Base-by-base conservation (phyloP, 1,140 invertebrate species). In the Drosophila setifemur region DNA sequence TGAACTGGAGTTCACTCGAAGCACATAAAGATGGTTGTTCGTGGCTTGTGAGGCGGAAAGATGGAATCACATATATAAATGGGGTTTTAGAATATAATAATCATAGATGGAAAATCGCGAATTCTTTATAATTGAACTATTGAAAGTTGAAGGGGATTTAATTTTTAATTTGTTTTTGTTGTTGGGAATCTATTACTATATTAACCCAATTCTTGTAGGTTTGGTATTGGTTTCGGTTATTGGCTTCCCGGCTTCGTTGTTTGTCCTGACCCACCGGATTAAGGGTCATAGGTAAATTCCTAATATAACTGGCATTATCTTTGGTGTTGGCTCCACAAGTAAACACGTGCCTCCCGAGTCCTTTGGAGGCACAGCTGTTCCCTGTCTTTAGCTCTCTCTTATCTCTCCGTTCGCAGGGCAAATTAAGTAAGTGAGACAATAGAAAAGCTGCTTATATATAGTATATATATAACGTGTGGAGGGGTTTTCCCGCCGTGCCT, bases 371-470 rank as follows among this genome's bases (percentile, higher is more conserved):
- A 23, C 61, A 64, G 58, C 57, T 64, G 57, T 25, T 64, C 7
- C 23, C 31, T 8, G 11, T 7, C 14, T 11, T 16, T 3, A 19
- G 23, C 39, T 42, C 14, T 42, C 14, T 16, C 8, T 44, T 18
- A 11, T 49, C 33, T 40, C 28, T 40, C 0, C 44, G 26, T 16
- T 48, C 25, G 55, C 52, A 25, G 42, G 19, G 31, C 16, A 64
- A 64, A 64, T 64, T 47, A 64, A 64, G 60, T 61, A 47, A 64
- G 61, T 64, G 60, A 64, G 61, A 64, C 61, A 64, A 64, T 49
- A 40, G 58, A 64, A 64, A 64, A 64, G 61, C 31, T 16, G 43
- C 61, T 64, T 64, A 64, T 39, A 29, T 29, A 48, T 26, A 44
- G n/a, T 48, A n/a, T 73, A 23, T 60, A 28, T 47, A 42, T 42